Evolutionary conservation across 64 coral and sea anemone species (phyloP), one percentile per base, ranked within the genome.

Genomic region (Cladopsammia gracilis): DNA sequence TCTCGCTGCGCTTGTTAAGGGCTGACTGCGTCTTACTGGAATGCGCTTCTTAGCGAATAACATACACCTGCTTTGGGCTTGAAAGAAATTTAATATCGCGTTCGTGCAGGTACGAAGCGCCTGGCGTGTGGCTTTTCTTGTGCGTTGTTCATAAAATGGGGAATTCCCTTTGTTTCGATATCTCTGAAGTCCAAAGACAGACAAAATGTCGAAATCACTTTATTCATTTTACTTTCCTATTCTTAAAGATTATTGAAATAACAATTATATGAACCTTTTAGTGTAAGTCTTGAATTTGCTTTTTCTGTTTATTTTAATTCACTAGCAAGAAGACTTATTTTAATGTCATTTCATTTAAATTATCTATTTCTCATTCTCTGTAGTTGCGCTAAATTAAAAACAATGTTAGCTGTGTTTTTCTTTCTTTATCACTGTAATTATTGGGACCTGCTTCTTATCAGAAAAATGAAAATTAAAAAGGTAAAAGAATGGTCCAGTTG

Each of bases 21-120:
- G 61, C 58, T 84, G 20, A 67, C 45, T 48, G 43, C 19, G 62
- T 67, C 50, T 84, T 84, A 67, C 25, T 84, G 80, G 80, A 84
- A 84, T 84, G 80, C 45, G 80, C 62, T 23, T 45, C 18, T 67
- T 18, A 84, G 44, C 7, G 46, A 84, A 23, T 84, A 25, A 20
- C 18, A 52, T 34, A 13, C 80, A 84, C 18, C 80, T 84, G 80
- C 80, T n/a, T 20, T 5, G 15, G 23, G 9, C n/a, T 48, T 67
- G 10, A 84, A 84, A 47, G 80, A 84, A 84, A 67, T 84, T 65
- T 48, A 84, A 84, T 84, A 84, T 50, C 43, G 14, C 12, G 16
- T 84, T 84, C 62, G 10, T 19, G 15, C 18, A 45, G 9, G 6
- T 45, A 75, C 20, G 16, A 49, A n/a, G 72, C 80, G 64, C 80